Conservation (phyloP, 2,797 vertebrate genomes). For the Ciconia nigra region DNA sequence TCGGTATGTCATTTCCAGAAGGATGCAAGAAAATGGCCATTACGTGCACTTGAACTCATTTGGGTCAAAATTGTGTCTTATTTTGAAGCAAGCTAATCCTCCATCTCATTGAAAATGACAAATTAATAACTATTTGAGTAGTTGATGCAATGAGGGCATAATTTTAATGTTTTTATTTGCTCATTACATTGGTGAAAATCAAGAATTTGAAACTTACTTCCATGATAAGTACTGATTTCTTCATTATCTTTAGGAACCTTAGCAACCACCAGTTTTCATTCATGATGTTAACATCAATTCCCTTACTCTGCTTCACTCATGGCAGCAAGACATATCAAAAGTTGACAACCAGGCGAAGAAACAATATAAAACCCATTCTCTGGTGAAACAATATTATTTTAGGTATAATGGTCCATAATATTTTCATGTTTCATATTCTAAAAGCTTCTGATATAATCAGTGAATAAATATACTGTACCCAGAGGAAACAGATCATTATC, state of each 20-base stretch:
- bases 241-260: neutral
- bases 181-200: neutral
- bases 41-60: neutral
- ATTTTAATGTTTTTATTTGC: neutral
- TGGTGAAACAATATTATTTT: constrained; percentile 43
- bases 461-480: constrained; percentile 68
- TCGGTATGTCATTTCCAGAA: neutral
- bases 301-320: neutral
- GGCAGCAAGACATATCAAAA: neutral
- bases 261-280: neutral
- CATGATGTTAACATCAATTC: neutral
- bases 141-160: neutral
- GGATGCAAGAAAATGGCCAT: neutral
- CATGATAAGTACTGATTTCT: neutral
- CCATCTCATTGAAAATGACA: neutral
- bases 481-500: constrained; percentile 75
- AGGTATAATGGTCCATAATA: constrained; percentile 57
- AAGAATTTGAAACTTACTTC: neutral
- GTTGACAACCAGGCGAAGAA: neutral
- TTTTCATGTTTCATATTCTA: constrained; percentile 64
- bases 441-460: constrained; percentile 62
- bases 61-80: neutral
- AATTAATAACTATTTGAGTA: neutral
- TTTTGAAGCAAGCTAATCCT: neutral
- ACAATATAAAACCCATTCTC: constrained; percentile 22